Percentiles rank a stretch among this genome's conserved stretches.
Evolutionary conservation across 2,797 vertebrate species (phyloP).

Genomic region (Eulemur rubriventer): DNA sequence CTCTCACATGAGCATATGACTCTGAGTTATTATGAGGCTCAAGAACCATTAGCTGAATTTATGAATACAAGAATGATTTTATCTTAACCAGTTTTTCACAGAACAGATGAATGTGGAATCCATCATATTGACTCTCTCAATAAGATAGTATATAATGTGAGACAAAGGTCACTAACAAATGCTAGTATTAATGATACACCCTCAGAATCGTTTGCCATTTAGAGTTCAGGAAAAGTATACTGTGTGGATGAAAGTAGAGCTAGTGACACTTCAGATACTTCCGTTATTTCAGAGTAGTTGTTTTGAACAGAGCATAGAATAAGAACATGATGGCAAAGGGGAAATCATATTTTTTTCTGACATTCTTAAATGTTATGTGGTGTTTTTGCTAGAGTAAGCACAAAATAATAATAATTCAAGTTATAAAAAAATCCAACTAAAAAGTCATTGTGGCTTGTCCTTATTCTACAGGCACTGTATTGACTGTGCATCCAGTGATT

Average conservation of each 20-base stretch:
- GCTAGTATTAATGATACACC: not conserved
- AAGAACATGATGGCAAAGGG: not conserved
- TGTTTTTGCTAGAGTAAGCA: conserved; percentile 66
- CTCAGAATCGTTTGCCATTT: not conserved
- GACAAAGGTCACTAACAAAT: conserved; percentile 9
- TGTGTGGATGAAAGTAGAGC: not conserved
- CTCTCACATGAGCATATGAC: not conserved
- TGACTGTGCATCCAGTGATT: conserved; percentile 51
- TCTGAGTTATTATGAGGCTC: not conserved
- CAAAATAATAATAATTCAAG: conserved; percentile 66
- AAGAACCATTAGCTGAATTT: not conserved
- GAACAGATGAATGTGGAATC: not conserved
- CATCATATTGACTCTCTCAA: not conserved
- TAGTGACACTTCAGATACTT: not conserved
- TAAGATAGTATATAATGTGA: conserved; percentile 26
- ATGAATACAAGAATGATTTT: not conserved
- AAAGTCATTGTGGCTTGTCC: conserved; percentile 29
- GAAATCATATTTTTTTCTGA: conserved; percentile 73
- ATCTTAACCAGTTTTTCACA: not conserved
- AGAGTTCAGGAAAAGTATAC: not conserved
- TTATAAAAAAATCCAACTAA: conserved; percentile 47
- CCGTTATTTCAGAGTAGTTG: not conserved
- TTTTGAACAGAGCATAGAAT: conserved; percentile 11
- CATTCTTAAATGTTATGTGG: conserved; percentile 75
- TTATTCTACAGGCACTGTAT: not conserved